Conservation (phyloP, 2,797 vertebrate species). For the Choloepus didactylus region DNA sequence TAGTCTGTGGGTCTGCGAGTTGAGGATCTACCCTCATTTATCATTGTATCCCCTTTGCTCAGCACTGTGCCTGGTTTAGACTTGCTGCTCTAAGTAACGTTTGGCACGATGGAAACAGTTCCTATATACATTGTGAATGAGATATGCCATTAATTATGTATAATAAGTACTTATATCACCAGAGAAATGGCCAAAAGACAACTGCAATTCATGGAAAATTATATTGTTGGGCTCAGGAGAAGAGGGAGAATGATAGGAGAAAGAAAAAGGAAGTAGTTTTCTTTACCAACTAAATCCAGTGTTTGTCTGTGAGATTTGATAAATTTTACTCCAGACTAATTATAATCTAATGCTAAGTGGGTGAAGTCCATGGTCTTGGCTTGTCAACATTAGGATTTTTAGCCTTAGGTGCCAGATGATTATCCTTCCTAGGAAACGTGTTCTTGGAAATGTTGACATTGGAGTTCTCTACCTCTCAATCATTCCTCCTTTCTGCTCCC, state of each 20-base stretch:
- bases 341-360: neutral
- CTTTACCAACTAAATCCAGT: neutral
- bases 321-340: neutral
- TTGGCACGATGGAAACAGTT: neutral
- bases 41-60: neutral
- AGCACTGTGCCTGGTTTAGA: conserved; percentile 17
- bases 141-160: neutral
- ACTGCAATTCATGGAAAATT: conserved; percentile 33
- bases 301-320: conserved; percentile 31
- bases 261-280: conserved; percentile 18
- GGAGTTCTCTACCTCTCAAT: neutral
- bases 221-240: neutral
- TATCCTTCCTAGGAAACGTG: neutral
- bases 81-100: neutral
- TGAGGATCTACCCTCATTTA: neutral
- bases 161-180: neutral
- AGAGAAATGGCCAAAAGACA: conserved; percentile 12
- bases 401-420: conserved; percentile 23
- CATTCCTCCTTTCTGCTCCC: neutral
- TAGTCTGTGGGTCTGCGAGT: neutral
- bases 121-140: conserved; percentile 36
- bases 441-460: neutral
- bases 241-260: conserved; percentile 4
- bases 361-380: neutral
- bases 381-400: neutral